phyloP scores from a whole-genome alignment of 1,140 invertebrate genomes.

The Lepidotrigona ventralis region DNA sequence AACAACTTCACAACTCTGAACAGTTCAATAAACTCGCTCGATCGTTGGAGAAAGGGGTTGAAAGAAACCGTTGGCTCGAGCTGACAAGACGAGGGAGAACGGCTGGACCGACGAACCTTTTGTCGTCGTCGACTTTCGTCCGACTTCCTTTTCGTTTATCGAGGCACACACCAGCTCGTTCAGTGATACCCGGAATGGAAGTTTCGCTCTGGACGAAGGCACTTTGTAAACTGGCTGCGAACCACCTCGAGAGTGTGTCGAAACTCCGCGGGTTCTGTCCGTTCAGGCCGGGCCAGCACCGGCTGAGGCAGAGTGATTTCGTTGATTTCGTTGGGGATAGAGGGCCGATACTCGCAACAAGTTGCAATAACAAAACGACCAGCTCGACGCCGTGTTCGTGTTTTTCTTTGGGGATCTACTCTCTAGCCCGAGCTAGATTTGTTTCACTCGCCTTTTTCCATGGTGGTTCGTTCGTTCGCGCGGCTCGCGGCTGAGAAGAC shows the following conservation, averaged over 20 bases:
- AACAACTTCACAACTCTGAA: background rate
- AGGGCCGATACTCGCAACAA: conserved; percentile 18
- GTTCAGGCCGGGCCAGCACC: background rate
- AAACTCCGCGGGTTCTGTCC: background rate
- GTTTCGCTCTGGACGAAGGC: background rate
- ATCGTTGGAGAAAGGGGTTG: background rate
- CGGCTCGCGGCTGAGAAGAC: accelerated
- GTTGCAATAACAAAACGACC: conserved; percentile 22
- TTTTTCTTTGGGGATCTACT: background rate
- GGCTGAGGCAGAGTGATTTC: background rate
- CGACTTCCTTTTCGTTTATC: conserved; percentile 1
- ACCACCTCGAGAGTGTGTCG: background rate
- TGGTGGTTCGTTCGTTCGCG: background rate
- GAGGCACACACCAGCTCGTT: background rate
- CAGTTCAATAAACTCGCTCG: background rate
- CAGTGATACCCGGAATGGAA: background rate
- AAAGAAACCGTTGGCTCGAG: background rate
- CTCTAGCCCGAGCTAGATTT: background rate
- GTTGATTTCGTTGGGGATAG: background rate
- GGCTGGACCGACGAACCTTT: background rate
- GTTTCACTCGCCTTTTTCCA: background rate
- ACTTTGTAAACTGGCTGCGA: conserved; percentile 27
- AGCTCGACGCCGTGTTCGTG: too few species aligned
- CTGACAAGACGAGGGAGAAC: background rate
- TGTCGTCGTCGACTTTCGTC: background rate